Base-by-base conservation (phyloP, 2,113 vertebrate species). In the Herpailurus yagouaroundi region DNA sequence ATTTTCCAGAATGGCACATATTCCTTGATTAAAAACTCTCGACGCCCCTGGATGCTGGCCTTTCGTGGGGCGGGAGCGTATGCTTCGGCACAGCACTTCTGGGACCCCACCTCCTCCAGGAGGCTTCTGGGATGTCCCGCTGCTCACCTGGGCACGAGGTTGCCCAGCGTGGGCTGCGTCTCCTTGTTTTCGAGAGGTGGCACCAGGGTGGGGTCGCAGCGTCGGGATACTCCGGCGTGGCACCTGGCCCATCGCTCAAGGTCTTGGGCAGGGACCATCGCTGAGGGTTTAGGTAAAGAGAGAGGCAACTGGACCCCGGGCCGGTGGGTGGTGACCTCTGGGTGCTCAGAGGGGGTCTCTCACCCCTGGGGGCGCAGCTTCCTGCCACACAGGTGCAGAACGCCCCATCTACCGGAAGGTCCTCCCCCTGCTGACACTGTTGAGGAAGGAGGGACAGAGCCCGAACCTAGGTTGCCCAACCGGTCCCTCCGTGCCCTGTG, bases 41-140 rank as follows among this genome's bases (percentile, higher is more conserved):
- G 52, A 57, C 38, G 23, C 60, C 13, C 12, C 33, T 1, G 48
- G 73, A 68, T 3, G 33, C 55, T 14, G 84, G 15, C 63, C 52
- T 48, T 80, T 3, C 0, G 10, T 25, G 77, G 36, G 10, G 9
- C 23, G 15, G 31, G 57, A 12, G 27, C 1, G 33, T 45, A 31
- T 25, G 79, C 55, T 4, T n/a, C 9, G 1, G 27, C 50, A 31
- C 21, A 1, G 15, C 19, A 1, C 52, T 23, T 48, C 79, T 45
- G 77, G 71, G 48, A 36, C 7, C 48, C n/a, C 38, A 5, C 31
- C 18, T 25, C 60, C 50, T 25, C 50, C 25, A 10, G n/a, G 52
- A 57, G 33, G 19, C 36, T 31, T 41, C 38, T 1, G 0, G 1
- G 4, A 10, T 33, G 7, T 29, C 64, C 38, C 0, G 0, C 48